Conservation (phyloP, 2,888 invertebrate species). For the Neoitamus cyanurus region DNA sequence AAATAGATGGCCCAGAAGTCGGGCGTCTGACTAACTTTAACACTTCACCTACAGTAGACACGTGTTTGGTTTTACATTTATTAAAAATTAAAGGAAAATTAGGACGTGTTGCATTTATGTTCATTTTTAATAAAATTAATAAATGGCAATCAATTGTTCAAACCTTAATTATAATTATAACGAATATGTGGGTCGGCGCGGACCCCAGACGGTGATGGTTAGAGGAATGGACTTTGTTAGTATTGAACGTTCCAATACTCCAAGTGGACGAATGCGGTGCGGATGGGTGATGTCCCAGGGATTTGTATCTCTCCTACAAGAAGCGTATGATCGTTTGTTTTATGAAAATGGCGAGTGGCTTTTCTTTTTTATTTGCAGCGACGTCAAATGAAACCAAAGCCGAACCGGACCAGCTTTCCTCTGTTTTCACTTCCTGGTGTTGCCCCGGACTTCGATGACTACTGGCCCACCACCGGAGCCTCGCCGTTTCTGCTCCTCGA, state of each 20-base stretch:
- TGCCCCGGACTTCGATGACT: slow-evolving; percentile 72
- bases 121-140: slow-evolving; percentile 42
- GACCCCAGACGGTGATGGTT: background rate
- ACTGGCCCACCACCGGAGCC: slow-evolving; percentile 68
- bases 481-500: slow-evolving; percentile 68
- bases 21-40: slow-evolving; percentile 33
- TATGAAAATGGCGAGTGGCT: slow-evolving; percentile 55
- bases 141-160: slow-evolving; percentile 34
- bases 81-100: slow-evolving; percentile 1
- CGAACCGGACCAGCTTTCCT: slow-evolving; percentile 47
- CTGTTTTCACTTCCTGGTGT: slow-evolving; percentile 52
- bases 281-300: background rate
- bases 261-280: slow-evolving; percentile 2
- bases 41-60: background rate
- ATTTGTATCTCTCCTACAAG: background rate
- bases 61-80: slow-evolving; percentile 27
- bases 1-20: background rate
- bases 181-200: background rate
- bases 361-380: slow-evolving; percentile 65
- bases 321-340: slow-evolving; percentile 9
- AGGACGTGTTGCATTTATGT: slow-evolving; percentile 32
- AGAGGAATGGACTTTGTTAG: slow-evolving; percentile 39
- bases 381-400: slow-evolving; percentile 66
- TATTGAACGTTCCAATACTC: slow-evolving; percentile 43
- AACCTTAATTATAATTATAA: background rate